Evolutionary conservation across 2,888 invertebrate species (phyloP).

Genomic region (Falcaria lacertinaria): DNA sequence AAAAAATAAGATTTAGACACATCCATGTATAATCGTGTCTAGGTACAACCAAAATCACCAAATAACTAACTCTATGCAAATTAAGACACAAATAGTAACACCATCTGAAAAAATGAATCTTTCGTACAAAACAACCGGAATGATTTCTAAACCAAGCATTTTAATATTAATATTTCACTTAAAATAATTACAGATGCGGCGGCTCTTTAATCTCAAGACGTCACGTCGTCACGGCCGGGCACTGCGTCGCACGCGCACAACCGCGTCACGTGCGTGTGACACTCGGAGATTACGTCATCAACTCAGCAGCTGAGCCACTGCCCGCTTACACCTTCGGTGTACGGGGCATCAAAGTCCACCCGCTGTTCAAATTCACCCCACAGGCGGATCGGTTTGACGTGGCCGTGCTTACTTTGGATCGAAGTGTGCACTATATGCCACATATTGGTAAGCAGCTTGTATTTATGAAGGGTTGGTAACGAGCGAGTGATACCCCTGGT

Average conservation of each 20-base stretch:
- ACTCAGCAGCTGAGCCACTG: conserved; percentile 93
- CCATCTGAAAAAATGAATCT: too few species aligned
- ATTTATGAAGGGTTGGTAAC: too few species aligned
- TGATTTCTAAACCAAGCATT: too few species aligned
- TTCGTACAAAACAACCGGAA: too few species aligned
- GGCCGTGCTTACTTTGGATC: conserved; percentile 91
- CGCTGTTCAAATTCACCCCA: conserved; percentile 91
- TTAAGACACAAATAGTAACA: too few species aligned
- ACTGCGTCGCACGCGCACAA: conserved; percentile 94
- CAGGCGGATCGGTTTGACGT: conserved; percentile 95
- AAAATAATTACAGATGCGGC: conserved; percentile 84
- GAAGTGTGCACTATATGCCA: conserved; percentile 94
- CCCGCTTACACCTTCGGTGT: conserved; percentile 96
- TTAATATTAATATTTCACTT: too few species aligned
- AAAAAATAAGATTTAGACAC: too few species aligned
- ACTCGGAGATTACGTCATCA: conserved; percentile 95
- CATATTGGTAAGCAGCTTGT: conserved; percentile 82
- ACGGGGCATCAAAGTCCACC: conserved; percentile 92
- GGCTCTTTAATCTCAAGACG: conserved; percentile 94
- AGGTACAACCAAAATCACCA: too few species aligned
- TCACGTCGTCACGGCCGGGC: conserved; percentile 96
- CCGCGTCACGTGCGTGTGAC: conserved; percentile 95
- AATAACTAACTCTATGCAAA: too few species aligned
- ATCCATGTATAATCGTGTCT: too few species aligned
- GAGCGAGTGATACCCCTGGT: too few species aligned